Evolutionary conservation across 2,797 vertebrate species (phyloP), one percentile per base, ranked within the genome.

Genomic region (Muraenolepis orangiensis): DNA sequence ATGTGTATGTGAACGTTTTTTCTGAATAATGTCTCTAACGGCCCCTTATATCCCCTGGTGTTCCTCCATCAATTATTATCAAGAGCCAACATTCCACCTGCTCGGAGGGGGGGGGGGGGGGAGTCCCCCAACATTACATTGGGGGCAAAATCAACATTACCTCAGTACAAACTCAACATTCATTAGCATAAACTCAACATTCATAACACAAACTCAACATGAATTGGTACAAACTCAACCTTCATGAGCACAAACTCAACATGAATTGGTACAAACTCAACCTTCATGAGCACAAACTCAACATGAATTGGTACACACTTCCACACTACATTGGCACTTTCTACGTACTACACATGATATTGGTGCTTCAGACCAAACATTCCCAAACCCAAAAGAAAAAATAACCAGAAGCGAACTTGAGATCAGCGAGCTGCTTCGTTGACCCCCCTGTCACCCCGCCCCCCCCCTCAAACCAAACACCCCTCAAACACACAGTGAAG

Each of bases 361-460:
- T 72, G 30, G 42, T 64, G 11, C 70, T 69, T 79, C 13, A 61
- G 30, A 29, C 66, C 74, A 69, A 18, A 34, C 75, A 42, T 72
- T 38, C 74, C 71, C 46, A 66, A 84, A 73, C 68, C 71, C 71
- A 78, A 57, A 72, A 69, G 78, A 67, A 73, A 66, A n/a, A n/a
- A n/a, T n/a, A 72, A 66, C 74, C 51, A 79, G 79, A 78, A 74
- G 31, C 30, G 78, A 78, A 40, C 26, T 34, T 4, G 14, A 18
- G 51, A 13, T 1, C 6, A 29, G 32, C 28, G 36, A 30, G 72
- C 3, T n/a, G 72, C 79, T 34, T 75, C 71, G 20, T 32, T 66
- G 80, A 81, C 20, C 42, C 46, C n/a, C n/a, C n/a, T n/a, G n/a
- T n/a, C n/a, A n/a, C n/a, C n/a, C n/a, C n/a, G n/a, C n/a, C n/a